Evolutionary conservation across 2,113 vertebrate species (phyloP).

Genomic region (Oncorhynchus kisutch): DNA sequence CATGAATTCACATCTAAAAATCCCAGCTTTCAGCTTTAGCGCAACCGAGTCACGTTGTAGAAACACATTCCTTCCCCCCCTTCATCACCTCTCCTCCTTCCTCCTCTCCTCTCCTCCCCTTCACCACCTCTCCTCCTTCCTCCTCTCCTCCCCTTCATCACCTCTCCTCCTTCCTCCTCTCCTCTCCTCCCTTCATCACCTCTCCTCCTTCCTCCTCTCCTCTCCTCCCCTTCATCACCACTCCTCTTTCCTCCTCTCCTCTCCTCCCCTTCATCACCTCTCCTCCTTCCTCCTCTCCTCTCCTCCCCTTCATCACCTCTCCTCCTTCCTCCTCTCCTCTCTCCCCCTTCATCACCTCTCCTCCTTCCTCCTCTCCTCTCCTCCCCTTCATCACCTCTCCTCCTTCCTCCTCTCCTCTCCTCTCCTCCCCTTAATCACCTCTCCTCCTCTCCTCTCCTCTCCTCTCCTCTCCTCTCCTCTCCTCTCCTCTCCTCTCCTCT

Average conservation of each 20-base stretch:
- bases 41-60: conserved; percentile 74
- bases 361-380: neutral
- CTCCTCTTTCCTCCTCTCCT: neutral
- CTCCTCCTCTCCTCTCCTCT: neutral
- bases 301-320: neutral
- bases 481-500: neutral
- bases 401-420: neutral
- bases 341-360: neutral
- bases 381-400: neutral
- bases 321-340: neutral
- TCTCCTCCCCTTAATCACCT: neutral
- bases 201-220: neutral
- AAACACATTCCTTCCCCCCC: conserved; percentile 56
- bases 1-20: conserved; percentile 72
- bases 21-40: conserved; percentile 61
- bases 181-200: neutral
- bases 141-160: neutral
- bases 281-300: neutral
- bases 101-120: neutral
- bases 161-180: neutral
- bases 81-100: neutral
- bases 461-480: neutral
- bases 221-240: neutral
- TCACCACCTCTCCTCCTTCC: neutral
- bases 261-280: neutral